Evolutionary conservation across 2,113 vertebrate genomes (phyloP).

Genomic region (Triplophysa tibetana): DNA sequence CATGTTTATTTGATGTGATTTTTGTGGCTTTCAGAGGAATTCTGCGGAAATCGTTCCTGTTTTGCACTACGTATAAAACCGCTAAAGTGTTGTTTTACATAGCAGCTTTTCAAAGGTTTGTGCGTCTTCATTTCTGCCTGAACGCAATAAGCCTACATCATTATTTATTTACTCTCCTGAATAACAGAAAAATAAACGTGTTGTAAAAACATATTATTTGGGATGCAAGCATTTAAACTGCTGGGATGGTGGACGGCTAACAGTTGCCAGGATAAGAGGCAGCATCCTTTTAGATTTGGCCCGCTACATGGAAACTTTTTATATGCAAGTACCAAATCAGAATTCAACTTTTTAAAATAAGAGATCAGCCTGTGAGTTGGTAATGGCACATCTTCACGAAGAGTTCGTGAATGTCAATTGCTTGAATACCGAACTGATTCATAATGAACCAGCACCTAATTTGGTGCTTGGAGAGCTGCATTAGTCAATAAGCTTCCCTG

Average conservation of each 20-base stretch:
- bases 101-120: slow-evolving; percentile 43
- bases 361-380: not conserved
- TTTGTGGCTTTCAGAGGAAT: slow-evolving; percentile 73
- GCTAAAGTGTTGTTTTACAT: slow-evolving; percentile 75
- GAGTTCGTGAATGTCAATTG: slow-evolving; percentile 37
- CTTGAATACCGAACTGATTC: slow-evolving; percentile 8
- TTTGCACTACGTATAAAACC: slow-evolving; percentile 77
- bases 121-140: not conserved
- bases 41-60: slow-evolving; percentile 77
- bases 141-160: not conserved
- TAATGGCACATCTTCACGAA: not conserved
- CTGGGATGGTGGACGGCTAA: not conserved
- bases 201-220: not conserved
- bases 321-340: not conserved
- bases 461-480: slow-evolving; percentile 4
- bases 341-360: slow-evolving; percentile 7
- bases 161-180: not conserved
- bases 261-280: not conserved
- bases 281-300: not conserved
- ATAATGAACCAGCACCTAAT: slow-evolving; percentile 8
- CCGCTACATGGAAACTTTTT: not conserved
- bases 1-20: slow-evolving; percentile 80
- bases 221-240: not conserved
- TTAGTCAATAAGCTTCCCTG: slow-evolving; percentile 73
- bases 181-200: not conserved